These are phyloP conservation scores for Euura lappo DNA, from an alignment of 1,140 invertebrate species.

Conservation along the genomic window DNA sequence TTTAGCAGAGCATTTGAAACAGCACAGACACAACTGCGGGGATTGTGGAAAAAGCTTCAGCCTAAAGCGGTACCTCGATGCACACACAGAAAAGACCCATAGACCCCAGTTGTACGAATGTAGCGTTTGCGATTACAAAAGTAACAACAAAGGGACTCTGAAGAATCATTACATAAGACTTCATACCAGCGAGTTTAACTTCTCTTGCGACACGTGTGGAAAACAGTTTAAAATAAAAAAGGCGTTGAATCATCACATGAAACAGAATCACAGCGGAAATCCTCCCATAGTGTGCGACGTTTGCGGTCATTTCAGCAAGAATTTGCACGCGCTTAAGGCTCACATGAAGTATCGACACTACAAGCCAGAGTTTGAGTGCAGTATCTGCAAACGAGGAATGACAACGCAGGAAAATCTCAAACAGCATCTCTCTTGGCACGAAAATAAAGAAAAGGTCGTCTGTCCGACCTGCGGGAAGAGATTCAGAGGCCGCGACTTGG, in stretches of 20 bases:
- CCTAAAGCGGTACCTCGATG: constrained; percentile 27
- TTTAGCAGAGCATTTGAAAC: constrained; percentile 52
- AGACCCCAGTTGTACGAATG: constrained; percentile 32
- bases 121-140: constrained; percentile 53
- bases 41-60: constrained; percentile 39
- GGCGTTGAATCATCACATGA: constrained; percentile 38
- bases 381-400: constrained; percentile 53
- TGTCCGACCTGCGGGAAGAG: constrained; percentile 60
- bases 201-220: constrained; percentile 47
- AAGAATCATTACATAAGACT: constrained; percentile 61
- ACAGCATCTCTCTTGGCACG: constrained; percentile 66
- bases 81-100: constrained; percentile 53
- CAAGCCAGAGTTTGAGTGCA: constrained; percentile 40
- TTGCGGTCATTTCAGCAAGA: constrained; percentile 58
- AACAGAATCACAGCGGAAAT: constrained; percentile 36
- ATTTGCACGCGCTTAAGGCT: constrained; percentile 47
- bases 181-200: constrained; percentile 43
- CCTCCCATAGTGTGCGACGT: constrained; percentile 58
- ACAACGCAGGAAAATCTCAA: constrained; percentile 60
- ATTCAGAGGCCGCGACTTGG: constrained; percentile 65
- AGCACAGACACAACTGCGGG: constrained; percentile 42
- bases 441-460: constrained; percentile 57
- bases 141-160: constrained; percentile 57
- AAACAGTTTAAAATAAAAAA: constrained; percentile 53
- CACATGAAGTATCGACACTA: constrained; percentile 46